Evolutionary conservation across 2,797 vertebrate species (phyloP), one percentile per base, ranked within the genome.

Genomic region (Chaetophractus vellerosus): DNA sequence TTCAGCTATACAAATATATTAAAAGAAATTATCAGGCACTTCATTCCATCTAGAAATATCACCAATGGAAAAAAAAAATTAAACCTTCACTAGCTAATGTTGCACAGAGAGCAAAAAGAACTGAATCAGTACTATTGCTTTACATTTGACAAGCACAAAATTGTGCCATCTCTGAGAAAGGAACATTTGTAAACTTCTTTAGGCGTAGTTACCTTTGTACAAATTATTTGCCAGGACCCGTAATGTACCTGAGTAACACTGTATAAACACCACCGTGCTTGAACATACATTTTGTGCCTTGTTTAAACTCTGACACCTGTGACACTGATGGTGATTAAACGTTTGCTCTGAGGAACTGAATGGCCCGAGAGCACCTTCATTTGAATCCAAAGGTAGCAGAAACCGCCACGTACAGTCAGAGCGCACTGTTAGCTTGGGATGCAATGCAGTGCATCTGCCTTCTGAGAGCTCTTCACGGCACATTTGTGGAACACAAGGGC

Each of bases 1-100:
- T 94, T 93, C 82, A 95, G 94, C 94, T 96, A 90, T 72, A 64
- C 61, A 68, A 96, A 96, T 92, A 94, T 83, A 84, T 95, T 95
- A 92, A 89, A 95, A 78, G 75, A 95, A 96, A 95, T 91, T 96
- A 92, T 52, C 86, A 92, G 45, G 81, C 59, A 81, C 38, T 88
- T 93, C 79, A 78, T 38, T 91, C 95, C 68, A 93, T 88, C 83
- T 50, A 88, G 88, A 96, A 94, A 88, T 94, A 91, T 48, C 85
- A 95, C 26, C 16, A 4, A 11, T 45, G 68, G 79, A 87, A 1
- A 11, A 38, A 38, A 38, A 50, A 31, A 91, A 59, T 48, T 41
- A 95, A 93, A 82, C 85, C 75, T 95, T 90, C 68, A 24, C 84
- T 74, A 69, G 92, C 64, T 83, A 48, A 45, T 36, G 16, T 50